Conservation (phyloP, 2,888 invertebrate genomes). For the Acleris cristana region DNA sequence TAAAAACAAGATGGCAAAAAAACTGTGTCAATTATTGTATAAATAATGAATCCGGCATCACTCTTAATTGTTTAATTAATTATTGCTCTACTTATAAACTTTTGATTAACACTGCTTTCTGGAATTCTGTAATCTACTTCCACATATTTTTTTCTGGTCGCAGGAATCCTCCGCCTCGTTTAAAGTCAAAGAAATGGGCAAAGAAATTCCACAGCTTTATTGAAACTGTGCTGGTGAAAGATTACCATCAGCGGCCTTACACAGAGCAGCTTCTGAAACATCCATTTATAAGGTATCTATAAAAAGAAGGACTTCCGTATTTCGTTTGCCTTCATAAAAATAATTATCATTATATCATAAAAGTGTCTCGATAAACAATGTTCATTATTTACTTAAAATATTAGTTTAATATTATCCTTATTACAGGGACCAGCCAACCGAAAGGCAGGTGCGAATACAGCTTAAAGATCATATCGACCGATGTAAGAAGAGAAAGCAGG, state of each 20-base stretch:
- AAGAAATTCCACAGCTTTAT: conserved; percentile 99
- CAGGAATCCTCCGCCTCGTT: conserved; percentile 97
- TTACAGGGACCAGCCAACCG: conserved; percentile 96
- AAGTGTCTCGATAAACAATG: no score
- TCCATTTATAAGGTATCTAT: conserved; percentile 91
- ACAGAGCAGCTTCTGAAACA: conserved; percentile 99
- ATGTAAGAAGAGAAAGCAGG: conserved; percentile 97
- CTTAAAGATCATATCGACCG: conserved; percentile 99
- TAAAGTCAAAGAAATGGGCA: conserved; percentile 99
- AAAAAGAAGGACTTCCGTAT: no score
- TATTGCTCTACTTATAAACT: no score
- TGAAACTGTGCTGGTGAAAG: conserved; percentile 99
- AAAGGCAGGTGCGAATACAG: conserved; percentile 98
- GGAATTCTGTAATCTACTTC: not conserved
- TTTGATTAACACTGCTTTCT: no score
- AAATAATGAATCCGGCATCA: no score
- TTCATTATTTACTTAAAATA: no score
- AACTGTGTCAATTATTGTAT: no score
- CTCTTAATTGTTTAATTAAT: no score
- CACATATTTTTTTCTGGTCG: conserved; percentile 39
- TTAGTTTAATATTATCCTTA: not conserved
- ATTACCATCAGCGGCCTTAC: conserved; percentile 99
- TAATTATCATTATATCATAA: no score
- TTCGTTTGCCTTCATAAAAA: not conserved
- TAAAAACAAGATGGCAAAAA: no score